Conservation (phyloP, 2,113 vertebrate genomes). For the Helogale parvula region DNA sequence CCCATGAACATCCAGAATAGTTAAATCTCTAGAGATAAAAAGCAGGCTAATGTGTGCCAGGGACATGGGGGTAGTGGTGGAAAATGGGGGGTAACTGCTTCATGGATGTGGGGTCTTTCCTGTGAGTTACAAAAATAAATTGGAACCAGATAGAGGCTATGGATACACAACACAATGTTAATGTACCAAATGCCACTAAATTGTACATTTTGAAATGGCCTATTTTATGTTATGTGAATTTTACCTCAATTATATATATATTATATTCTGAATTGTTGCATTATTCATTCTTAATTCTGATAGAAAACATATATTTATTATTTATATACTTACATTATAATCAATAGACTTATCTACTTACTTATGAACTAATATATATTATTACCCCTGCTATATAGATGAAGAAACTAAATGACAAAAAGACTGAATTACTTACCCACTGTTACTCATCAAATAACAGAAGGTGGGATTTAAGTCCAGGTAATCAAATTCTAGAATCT, state of each 20-base stretch:
- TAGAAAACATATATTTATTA: background rate
- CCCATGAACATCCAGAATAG: background rate
- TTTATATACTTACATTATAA: background rate
- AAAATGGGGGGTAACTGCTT: background rate
- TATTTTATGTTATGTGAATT: background rate
- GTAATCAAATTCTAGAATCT: background rate
- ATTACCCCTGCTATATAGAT: background rate
- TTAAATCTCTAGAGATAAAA: background rate
- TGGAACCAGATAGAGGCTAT: background rate
- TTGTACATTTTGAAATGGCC: background rate
- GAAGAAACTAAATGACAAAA: background rate
- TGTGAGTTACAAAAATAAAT: background rate
- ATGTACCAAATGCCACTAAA: background rate
- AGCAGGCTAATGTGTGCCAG: background rate
- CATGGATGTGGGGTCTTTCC: background rate
- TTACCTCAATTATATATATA: background rate
- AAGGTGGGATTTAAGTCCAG: background rate
- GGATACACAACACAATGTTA: background rate
- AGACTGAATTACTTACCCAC: background rate
- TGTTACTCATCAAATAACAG: background rate
- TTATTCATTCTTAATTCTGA: slow-evolving; percentile 11
- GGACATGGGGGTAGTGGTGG: background rate
- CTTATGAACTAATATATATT: background rate
- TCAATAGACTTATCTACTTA: background rate
- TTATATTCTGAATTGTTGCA: background rate